Percentiles rank a stretch among this genome's conserved stretches.
Evolutionary conservation across 2,888 invertebrate species (phyloP).

Genomic region (Aromia moschata): DNA sequence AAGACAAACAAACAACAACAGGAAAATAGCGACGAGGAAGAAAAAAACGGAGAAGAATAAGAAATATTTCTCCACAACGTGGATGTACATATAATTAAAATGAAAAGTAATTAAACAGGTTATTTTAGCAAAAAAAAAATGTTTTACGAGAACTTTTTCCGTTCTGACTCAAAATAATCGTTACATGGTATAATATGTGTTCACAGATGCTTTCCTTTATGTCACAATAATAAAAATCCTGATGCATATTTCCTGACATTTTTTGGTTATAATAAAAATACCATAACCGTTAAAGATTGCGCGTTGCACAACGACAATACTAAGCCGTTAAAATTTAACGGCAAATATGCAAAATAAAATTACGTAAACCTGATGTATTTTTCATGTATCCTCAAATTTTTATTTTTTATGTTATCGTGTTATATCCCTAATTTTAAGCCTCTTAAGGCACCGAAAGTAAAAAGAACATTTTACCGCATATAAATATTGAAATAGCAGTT

Average conservation of each 20-base stretch:
- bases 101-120: neutral
- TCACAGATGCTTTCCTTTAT: neutral
- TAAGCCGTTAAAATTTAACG: conserved; percentile 9
- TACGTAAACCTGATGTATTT: neutral
- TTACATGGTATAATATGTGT: neutral
- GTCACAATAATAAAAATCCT: neutral
- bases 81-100: too few relatives aligned
- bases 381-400: neutral
- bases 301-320: neutral
- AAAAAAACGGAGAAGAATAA: too few relatives aligned
- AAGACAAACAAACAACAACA: too few relatives aligned
- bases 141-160: neutral
- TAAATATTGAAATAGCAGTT: too few relatives aligned
- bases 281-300: neutral
- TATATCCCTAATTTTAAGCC: too few relatives aligned
- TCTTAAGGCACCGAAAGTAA: too few relatives aligned
- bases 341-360: conserved; percentile 11
- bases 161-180: neutral
- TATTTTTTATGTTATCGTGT: neutral
- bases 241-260: neutral
- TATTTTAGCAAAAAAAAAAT: neutral
- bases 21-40: too few relatives aligned
- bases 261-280: neutral
- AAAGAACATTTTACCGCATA: too few relatives aligned
- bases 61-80: too few relatives aligned